These are phyloP conservation scores for Pseudomugil tenellus DNA, from an alignment of 2,797 vertebrate genomes.

Conservation along the genomic window DNA sequence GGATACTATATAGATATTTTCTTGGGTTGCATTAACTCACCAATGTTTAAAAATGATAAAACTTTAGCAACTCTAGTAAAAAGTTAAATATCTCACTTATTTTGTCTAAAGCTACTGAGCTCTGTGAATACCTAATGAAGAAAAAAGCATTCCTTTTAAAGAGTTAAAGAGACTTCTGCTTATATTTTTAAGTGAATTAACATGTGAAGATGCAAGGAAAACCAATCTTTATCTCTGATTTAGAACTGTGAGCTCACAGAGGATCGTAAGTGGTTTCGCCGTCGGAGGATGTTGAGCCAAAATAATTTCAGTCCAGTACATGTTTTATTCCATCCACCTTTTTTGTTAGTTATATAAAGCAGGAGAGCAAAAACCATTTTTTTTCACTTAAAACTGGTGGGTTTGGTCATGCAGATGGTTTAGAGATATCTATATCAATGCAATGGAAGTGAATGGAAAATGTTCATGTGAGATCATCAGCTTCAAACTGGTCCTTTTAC, in stretches of 20 bases:
- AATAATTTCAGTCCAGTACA: conserved; percentile 17
- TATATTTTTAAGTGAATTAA: conserved; percentile 26
- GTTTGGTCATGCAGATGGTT: conserved; percentile 4
- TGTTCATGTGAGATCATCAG: not conserved
- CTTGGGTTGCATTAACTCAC: conserved; percentile 28
- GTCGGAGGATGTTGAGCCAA: conserved; percentile 16
- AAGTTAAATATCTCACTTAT: conserved; percentile 22
- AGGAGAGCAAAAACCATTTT: not conserved
- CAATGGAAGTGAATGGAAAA: not conserved
- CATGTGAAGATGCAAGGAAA: conserved; percentile 7
- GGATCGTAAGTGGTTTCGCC: conserved; percentile 1
- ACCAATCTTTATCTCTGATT: not conserved
- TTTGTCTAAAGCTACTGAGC: conserved; percentile 46
- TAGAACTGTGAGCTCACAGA: not conserved
- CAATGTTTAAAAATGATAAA: conserved; percentile 29
- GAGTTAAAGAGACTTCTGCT: conserved; percentile 6
- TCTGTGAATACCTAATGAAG: conserved; percentile 19
- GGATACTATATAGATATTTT: conserved; percentile 33
- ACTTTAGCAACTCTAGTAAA: conserved; percentile 24
- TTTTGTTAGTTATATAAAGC: not conserved
- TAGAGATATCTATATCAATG: not conserved
- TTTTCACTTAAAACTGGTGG: conserved; percentile 10
- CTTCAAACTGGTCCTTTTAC: not conserved
- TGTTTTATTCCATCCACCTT: not conserved
- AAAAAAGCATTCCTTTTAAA: conserved; percentile 51